phyloP scores from a whole-genome alignment of 2,797 vertebrate species.

The Megalops cyprinoides region DNA sequence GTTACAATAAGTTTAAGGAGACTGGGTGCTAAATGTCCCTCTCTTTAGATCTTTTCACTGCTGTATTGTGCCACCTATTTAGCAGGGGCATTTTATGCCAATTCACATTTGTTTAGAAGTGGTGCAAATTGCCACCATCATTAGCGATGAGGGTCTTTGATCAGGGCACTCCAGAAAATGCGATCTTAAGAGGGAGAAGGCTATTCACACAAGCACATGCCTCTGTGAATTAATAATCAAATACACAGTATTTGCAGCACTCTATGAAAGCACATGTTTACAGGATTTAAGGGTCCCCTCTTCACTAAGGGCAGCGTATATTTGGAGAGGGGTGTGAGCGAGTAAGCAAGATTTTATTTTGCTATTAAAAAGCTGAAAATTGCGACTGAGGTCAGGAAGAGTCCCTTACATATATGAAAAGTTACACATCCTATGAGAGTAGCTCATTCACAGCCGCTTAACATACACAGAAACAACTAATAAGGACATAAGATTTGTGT shows the following conservation, averaged over 20 bases:
- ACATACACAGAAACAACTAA: too few species aligned
- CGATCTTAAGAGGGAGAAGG: conserved; percentile 71
- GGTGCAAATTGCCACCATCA: conserved; percentile 73
- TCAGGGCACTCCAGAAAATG: conserved; percentile 70
- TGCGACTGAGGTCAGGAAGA: too few species aligned
- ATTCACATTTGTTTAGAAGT: conserved; percentile 75
- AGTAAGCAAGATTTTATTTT: not conserved
- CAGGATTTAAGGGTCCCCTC: conserved; percentile 7
- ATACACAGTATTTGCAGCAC: conserved; percentile 70
- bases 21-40: conserved; percentile 62
- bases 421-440: too few species aligned
- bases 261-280: conserved; percentile 68
- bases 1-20: not conserved
- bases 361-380: too few species aligned
- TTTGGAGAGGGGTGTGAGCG: not conserved
- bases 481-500: too few species aligned
- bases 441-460: too few species aligned
- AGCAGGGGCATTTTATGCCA: conserved; percentile 77
- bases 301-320: not conserved
- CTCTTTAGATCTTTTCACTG: conserved; percentile 69
- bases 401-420: too few species aligned
- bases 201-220: conserved; percentile 74
- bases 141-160: conserved; percentile 80
- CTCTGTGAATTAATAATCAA: conserved; percentile 75
- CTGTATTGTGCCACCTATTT: conserved; percentile 72